Evolutionary conservation across 2,888 invertebrate species (phyloP).

Genomic region (Cheilosia urbana): DNA sequence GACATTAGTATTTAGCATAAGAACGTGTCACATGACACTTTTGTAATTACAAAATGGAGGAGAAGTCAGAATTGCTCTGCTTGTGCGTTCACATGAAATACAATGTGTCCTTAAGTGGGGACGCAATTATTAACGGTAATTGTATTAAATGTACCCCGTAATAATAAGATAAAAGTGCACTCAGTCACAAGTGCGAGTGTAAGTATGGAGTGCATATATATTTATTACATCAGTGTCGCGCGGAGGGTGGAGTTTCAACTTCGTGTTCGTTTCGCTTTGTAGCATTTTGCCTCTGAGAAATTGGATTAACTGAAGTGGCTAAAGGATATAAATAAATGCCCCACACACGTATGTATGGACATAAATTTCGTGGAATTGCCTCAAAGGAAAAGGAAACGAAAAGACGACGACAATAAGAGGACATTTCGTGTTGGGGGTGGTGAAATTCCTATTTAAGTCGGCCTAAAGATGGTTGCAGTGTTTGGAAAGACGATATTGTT

Average conservation of each 20-base stretch:
- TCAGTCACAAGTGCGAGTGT: constrained; percentile 56
- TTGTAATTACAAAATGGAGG: constrained; percentile 66
- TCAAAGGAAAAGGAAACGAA: constrained; percentile 7
- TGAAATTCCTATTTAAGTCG: constrained; percentile 47
- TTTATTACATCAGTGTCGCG: constrained; percentile 49
- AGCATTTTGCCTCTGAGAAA: constrained; percentile 22
- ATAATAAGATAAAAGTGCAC: constrained; percentile 66
- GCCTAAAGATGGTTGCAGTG: constrained; percentile 14
- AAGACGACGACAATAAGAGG: constrained; percentile 23
- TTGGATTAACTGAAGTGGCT: constrained; percentile 70
- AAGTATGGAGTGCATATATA: constrained; percentile 64
- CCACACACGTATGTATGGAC: constrained; percentile 49
- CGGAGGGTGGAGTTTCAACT: neutral
- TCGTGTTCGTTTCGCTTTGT: constrained; percentile 28
- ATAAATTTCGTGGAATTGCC: constrained; percentile 57
- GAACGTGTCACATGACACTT: constrained; percentile 69
- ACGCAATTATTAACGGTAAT: constrained; percentile 70
- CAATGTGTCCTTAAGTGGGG: constrained; percentile 30
- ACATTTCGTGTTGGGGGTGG: constrained; percentile 24
- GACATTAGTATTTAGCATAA: constrained; percentile 69
- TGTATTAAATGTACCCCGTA: constrained; percentile 70
- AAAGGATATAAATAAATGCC: constrained; percentile 60
- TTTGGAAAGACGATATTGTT: constrained; percentile 11
- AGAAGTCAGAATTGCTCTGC: constrained; percentile 7
- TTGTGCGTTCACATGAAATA: constrained; percentile 2